Conservation (phyloP, 2,113 vertebrate genomes). For the Meles meles region DNA sequence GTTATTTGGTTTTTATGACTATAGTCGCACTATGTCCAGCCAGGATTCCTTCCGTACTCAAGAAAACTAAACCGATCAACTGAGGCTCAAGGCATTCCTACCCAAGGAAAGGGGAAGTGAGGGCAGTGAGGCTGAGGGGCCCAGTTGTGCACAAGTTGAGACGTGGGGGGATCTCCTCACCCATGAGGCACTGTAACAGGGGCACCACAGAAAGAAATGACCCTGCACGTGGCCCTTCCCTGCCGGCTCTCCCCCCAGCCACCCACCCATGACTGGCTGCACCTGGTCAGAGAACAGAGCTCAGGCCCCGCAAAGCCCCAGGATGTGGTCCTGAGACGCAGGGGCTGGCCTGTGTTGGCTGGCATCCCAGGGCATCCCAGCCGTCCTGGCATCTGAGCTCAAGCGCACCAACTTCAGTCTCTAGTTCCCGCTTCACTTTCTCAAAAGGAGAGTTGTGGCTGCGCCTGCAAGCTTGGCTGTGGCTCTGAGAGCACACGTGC, state of each 20-base stretch:
- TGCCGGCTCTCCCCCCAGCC: neutral
- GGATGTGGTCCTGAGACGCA: neutral
- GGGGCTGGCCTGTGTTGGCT: neutral
- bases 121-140: neutral
- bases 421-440: neutral
- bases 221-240: neutral
- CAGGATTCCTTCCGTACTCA: neutral
- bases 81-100: neutral
- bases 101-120: neutral
- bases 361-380: rapidly evolving
- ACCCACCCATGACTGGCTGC: neutral
- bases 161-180: neutral
- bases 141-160: rapidly evolving
- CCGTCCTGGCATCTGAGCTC: neutral
- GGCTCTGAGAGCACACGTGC: rapidly evolving
- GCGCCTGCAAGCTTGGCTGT: rapidly evolving
- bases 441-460: no score
- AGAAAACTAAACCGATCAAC: neutral
- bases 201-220: neutral
- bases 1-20: neutral
- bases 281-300: neutral
- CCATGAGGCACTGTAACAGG: rapidly evolving
- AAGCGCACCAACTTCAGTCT: no score
- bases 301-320: neutral
- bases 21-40: neutral